A percentile compares a stretch with the other conserved stretches of the same genome.
These are phyloP conservation scores for Brachionus asplanchnoidis DNA, from an alignment of 1,140 invertebrate species.

Conservation along the genomic window DNA sequence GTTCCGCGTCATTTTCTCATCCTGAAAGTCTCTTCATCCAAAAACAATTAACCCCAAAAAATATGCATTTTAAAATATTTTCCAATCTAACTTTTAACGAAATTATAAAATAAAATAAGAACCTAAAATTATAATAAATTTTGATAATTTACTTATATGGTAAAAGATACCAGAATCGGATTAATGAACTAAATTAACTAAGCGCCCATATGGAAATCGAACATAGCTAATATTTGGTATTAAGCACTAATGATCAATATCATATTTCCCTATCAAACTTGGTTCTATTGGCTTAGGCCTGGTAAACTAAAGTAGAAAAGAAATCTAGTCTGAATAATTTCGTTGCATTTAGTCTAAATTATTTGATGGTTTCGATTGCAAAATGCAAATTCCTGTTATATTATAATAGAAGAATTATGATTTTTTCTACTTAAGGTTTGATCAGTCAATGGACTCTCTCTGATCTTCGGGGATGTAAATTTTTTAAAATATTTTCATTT, in stretches of 20 bases:
- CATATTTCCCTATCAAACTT: not conserved
- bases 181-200: not conserved
- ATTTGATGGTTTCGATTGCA: not conserved
- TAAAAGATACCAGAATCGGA: not conserved
- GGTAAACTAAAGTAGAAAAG: not conserved
- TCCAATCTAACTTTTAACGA: not conserved
- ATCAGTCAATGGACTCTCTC: not conserved
- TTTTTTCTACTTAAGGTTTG: not conserved
- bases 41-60: not conserved
- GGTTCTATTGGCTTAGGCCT: not conserved
- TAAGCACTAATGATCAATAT: not conserved
- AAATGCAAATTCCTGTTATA: not conserved
- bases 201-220: not conserved
- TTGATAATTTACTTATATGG: constrained; percentile 10
- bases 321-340: not conserved
- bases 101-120: constrained; percentile 1
- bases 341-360: not conserved
- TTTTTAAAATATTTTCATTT: not conserved
- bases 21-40: not conserved
- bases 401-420: not conserved
- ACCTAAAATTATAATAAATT: constrained; percentile 20
- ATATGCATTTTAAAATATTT: not conserved
- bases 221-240: not conserved
- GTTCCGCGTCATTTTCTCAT: not conserved
- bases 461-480: not conserved